These are phyloP conservation scores for Bos indicus DNA, from an alignment of 2,113 vertebrate genomes.

Conservation along the genomic window DNA sequence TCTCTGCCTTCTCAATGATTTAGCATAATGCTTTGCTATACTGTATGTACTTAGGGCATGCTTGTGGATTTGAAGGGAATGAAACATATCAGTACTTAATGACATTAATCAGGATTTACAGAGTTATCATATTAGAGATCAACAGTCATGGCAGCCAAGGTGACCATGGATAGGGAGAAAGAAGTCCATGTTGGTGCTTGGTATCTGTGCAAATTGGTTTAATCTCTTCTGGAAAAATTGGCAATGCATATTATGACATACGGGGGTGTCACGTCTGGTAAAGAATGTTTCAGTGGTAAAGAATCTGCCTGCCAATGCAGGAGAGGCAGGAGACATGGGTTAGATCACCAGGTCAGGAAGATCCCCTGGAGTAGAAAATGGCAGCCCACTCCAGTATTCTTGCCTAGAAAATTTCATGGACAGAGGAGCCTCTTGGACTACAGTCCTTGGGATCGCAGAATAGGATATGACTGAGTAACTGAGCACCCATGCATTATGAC, in stretches of 20 bases:
- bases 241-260: neutral
- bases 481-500: neutral
- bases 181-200: neutral
- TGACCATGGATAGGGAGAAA: neutral
- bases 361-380: neutral
- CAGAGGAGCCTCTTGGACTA: neutral
- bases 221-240: neutral
- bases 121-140: neutral
- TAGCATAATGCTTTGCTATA: neutral
- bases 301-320: neutral
- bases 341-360: neutral
- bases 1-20: neutral
- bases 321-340: neutral
- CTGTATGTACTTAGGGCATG: neutral
- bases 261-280: neutral
- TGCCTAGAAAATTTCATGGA: neutral
- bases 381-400: neutral
- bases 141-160: neutral
- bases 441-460: neutral
- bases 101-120: neutral
- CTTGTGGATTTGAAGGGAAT: neutral
- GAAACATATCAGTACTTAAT: neutral
- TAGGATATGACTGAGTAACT: neutral
- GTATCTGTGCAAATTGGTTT: neutral
- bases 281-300: neutral